These are phyloP conservation scores for Linyphia triangularis DNA, from an alignment of 2,888 invertebrate species.

Conservation along the genomic window DNA sequence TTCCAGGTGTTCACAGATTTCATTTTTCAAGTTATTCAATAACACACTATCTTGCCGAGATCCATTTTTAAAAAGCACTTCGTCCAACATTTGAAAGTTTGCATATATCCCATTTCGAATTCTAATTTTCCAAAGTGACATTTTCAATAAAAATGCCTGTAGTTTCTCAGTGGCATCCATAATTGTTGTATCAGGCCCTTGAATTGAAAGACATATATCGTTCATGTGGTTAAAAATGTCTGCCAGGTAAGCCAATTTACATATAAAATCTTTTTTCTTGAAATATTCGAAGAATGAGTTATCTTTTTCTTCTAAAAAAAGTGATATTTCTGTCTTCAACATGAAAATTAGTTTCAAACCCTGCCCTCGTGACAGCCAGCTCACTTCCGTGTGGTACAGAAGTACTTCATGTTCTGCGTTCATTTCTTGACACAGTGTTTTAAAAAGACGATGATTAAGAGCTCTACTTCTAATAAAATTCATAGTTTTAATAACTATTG, in stretches of 20 bases:
- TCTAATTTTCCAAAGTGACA: slow-evolving; percentile 58
- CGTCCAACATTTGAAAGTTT: slow-evolving; percentile 62
- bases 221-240: slow-evolving; percentile 69
- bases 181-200: slow-evolving; percentile 65
- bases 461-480: slow-evolving; percentile 64
- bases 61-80: slow-evolving; percentile 61
- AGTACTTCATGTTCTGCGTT: slow-evolving; percentile 57
- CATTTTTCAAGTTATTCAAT: slow-evolving; percentile 23
- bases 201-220: slow-evolving; percentile 62
- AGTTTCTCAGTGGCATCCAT: slow-evolving; percentile 62
- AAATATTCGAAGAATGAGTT: slow-evolving; percentile 68
- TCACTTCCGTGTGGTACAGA: slow-evolving; percentile 54
- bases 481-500: slow-evolving; percentile 60
- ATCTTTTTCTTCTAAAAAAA: slow-evolving; percentile 63
- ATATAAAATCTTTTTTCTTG: slow-evolving; percentile 68
- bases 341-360: slow-evolving; percentile 57
- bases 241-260: slow-evolving; percentile 68
- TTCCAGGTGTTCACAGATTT: too few relatives aligned
- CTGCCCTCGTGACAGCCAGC: slow-evolving; percentile 58
- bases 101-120: slow-evolving; percentile 62
- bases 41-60: slow-evolving; percentile 52
- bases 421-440: slow-evolving; percentile 63
- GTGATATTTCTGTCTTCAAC: slow-evolving; percentile 61
- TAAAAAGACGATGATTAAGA: slow-evolving; percentile 64
- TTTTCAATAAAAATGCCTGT: slow-evolving; percentile 59